Conservation (phyloP, 1,140 invertebrate genomes). For the Drosophila busckii region DNA sequence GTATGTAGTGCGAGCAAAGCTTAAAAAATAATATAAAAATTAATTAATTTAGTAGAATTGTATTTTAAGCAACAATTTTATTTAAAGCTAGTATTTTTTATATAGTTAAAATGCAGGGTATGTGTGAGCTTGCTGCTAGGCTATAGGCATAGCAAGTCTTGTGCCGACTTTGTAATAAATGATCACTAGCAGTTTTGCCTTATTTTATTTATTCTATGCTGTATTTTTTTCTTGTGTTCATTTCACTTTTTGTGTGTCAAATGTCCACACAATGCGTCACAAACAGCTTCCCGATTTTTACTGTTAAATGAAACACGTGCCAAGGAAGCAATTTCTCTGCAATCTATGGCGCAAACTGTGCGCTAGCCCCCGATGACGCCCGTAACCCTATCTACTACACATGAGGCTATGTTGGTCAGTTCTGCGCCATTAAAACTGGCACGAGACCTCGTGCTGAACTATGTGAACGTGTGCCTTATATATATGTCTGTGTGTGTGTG, state of each 20-base stretch:
- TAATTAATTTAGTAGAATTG: too few species aligned
- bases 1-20: too few species aligned
- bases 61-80: too few species aligned
- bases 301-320: conserved; percentile 75
- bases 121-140: not conserved
- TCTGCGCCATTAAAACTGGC: conserved; percentile 55
- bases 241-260: conserved; percentile 28
- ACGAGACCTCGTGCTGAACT: conserved; percentile 29
- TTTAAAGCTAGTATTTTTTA: too few species aligned
- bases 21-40: too few species aligned
- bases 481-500: conserved; percentile 19
- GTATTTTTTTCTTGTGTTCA: not conserved
- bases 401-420: conserved; percentile 44
- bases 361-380: conserved; percentile 23
- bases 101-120: conserved; percentile 12
- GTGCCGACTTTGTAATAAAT: conserved; percentile 50
- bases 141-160: conserved; percentile 19
- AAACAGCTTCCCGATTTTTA: conserved; percentile 46
- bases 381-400: too few species aligned
- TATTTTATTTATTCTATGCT: not conserved
- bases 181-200: conserved; percentile 37
- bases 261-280: conserved; percentile 50
- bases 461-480: conserved; percentile 5
- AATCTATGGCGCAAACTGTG: conserved; percentile 52
- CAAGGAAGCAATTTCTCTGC: conserved; percentile 71